Percentiles rank a stretch among this genome's conserved stretches.
Conservation (phyloP, 2,113 vertebrate genomes). For the Sylvietta virens region DNA sequence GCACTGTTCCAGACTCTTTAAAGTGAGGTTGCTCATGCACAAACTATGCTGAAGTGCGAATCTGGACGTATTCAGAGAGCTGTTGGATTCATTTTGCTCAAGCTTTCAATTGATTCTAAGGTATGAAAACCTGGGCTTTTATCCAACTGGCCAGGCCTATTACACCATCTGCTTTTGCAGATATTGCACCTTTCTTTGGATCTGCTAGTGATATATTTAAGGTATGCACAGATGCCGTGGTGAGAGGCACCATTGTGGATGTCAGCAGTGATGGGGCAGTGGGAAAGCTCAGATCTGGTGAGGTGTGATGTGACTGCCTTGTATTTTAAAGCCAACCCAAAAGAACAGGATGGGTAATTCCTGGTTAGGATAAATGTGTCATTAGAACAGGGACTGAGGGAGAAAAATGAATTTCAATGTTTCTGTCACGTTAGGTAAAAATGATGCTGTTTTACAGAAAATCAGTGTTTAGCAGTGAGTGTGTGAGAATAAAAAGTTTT, state of each 20-base stretch:
- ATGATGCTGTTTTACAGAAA: not conserved
- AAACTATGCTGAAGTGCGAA: conserved; percentile 49
- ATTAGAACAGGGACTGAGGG: not conserved
- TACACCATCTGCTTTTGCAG: conserved; percentile 53
- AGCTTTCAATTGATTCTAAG: conserved; percentile 38
- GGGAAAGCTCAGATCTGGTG: not conserved
- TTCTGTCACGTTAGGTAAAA: not conserved
- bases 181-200: conserved; percentile 40
- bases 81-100: conserved; percentile 45
- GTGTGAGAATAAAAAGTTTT: not conserved
- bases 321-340: not conserved
- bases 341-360: not conserved
- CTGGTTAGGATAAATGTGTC: not conserved
- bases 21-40: conserved; percentile 32
- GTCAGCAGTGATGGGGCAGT: not conserved
- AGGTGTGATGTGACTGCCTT: not conserved
- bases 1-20: conserved; percentile 9
- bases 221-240: not conserved
- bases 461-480: not conserved
- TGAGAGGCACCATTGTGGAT: not conserved
- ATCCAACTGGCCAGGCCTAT: conserved; percentile 45
- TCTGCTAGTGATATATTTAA: conserved; percentile 9
- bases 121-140: conserved; percentile 54
- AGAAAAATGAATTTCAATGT: not conserved
- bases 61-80: conserved; percentile 16